These are phyloP conservation scores for Sinodicranocentrus sp. DNA, from an alignment of 2,888 invertebrate genomes.

Conservation along the genomic window DNA sequence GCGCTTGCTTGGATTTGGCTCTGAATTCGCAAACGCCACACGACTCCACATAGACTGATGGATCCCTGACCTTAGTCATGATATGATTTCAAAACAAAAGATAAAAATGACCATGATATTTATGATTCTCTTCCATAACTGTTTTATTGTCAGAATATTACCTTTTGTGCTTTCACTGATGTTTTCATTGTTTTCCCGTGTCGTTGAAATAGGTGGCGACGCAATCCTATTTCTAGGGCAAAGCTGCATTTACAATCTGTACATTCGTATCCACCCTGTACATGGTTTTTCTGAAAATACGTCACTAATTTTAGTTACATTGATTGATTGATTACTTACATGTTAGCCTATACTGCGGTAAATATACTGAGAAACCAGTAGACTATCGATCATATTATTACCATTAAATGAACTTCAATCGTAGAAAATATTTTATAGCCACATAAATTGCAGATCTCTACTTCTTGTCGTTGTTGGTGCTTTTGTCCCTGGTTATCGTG, in stretches of 20 bases:
- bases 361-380: no score
- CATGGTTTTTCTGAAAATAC: neutral
- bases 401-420: no score
- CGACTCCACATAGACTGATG: neutral
- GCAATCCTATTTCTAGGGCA: neutral
- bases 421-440: no score
- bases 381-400: no score
- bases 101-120: neutral
- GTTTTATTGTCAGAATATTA: neutral
- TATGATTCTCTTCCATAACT: neutral
- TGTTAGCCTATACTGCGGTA: no score
- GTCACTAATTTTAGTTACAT: no score
- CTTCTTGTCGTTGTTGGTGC: no score
- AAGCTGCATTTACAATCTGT: neutral
- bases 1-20: neutral
- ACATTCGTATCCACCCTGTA: neutral
- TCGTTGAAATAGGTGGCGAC: neutral
- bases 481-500: no score
- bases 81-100: neutral
- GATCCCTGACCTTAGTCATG: neutral
- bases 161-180: neutral
- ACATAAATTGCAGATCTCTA: no score
- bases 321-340: no score
- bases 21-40: slow-evolving; percentile 17
- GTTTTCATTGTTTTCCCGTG: neutral